Evolutionary conservation across 2,113 vertebrate species (phyloP).

Genomic region (Daboia siamensis): DNA sequence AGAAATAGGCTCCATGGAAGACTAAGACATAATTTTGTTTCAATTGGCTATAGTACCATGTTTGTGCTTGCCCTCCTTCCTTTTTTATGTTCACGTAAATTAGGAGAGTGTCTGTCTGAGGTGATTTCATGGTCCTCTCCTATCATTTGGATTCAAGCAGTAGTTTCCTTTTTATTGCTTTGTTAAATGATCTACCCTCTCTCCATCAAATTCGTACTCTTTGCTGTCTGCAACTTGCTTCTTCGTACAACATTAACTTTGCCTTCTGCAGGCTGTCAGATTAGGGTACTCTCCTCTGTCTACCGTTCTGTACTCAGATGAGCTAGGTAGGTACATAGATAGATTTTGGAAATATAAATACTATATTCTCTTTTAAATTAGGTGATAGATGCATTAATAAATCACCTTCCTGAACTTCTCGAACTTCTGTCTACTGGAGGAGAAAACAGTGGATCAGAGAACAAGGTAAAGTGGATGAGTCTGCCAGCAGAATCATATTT

Average conservation of each 20-base stretch:
- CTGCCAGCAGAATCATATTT: background rate
- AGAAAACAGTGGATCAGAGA: conserved; percentile 80
- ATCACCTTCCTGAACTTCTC: conserved; percentile 88
- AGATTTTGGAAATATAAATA: conserved; percentile 32
- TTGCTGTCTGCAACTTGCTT: background rate
- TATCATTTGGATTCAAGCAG: background rate
- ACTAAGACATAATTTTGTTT: background rate
- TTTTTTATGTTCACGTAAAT: background rate
- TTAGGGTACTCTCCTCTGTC: background rate
- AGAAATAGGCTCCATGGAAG: background rate
- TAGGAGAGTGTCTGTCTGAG: background rate
- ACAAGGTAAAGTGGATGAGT: conserved; percentile 71
- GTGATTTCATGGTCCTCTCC: background rate
- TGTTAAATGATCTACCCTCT: background rate
- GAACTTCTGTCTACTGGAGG: conserved; percentile 81
- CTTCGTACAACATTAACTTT: background rate
- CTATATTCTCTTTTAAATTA: conserved; percentile 64
- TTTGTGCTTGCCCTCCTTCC: background rate
- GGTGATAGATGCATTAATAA: conserved; percentile 89
- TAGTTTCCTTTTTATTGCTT: background rate
- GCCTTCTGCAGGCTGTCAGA: background rate
- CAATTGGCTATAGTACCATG: background rate
- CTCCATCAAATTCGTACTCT: background rate
- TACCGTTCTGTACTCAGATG: background rate
- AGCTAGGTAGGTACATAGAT: background rate